These are phyloP conservation scores for Campylomormyrus tamandua DNA, from an alignment of 2,113 vertebrate genomes.

Conservation along the genomic window DNA sequence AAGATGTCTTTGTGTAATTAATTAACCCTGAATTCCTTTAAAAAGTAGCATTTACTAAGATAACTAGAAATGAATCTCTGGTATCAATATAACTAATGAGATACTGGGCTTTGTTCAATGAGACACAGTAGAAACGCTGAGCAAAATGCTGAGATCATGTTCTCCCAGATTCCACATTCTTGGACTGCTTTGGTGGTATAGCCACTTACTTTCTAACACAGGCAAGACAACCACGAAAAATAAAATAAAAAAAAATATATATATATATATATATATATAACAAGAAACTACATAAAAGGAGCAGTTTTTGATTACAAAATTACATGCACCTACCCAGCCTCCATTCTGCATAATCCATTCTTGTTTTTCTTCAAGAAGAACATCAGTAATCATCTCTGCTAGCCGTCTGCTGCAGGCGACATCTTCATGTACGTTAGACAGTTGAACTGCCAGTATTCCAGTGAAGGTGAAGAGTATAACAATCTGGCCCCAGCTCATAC, in stretches of 20 bases:
- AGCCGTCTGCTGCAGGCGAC: slow-evolving; percentile 43
- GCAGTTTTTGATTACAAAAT: not conserved
- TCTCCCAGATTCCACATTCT: too few relatives aligned
- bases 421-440: slow-evolving; percentile 25
- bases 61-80: too few relatives aligned
- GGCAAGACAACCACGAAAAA: too few relatives aligned
- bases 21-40: not conserved
- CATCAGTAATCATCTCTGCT: slow-evolving; percentile 62
- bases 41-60: too few relatives aligned
- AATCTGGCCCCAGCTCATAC: slow-evolving; percentile 39
- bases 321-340: slow-evolving; percentile 69
- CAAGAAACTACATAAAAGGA: not conserved
- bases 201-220: too few relatives aligned
- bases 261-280: too few relatives aligned
- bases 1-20: not conserved
- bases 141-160: too few relatives aligned
- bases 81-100: too few relatives aligned
- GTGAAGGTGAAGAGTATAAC: slow-evolving; percentile 67
- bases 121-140: too few relatives aligned
- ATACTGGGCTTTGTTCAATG: too few relatives aligned
- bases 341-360: slow-evolving; percentile 72
- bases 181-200: too few relatives aligned
- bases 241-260: too few relatives aligned
- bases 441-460: slow-evolving; percentile 58
- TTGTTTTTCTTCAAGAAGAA: slow-evolving; percentile 61